Conservation (phyloP, 2,113 vertebrate species). For the Tricholaema leucomelas region DNA sequence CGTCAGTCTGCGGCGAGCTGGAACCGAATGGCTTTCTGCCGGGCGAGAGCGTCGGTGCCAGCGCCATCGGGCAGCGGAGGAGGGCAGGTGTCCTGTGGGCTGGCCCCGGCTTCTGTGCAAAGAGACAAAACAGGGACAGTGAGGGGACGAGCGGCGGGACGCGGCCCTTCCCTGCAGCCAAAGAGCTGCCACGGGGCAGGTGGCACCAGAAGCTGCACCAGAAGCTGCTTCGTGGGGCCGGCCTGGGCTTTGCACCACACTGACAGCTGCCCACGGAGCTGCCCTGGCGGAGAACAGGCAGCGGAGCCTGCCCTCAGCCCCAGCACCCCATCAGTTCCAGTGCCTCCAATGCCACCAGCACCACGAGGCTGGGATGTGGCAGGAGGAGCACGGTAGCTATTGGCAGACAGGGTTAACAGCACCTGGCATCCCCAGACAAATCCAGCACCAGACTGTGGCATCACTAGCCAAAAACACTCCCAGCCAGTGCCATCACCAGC, state of each 20-base stretch:
- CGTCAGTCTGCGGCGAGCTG: slow-evolving; percentile 18
- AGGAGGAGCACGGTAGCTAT: background rate
- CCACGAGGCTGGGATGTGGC: fast-evolving
- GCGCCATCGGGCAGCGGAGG: slow-evolving; percentile 7
- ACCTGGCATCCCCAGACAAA: no score
- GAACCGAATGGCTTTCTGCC: slow-evolving; percentile 59
- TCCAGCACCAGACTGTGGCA: background rate
- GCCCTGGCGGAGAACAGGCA: background rate
- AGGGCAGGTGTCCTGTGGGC: slow-evolving; percentile 57
- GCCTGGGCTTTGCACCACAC: fast-evolving
- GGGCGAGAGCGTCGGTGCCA: slow-evolving; percentile 44
- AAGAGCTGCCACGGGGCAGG: background rate
- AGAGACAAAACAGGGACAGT: slow-evolving; percentile 42
- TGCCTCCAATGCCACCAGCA: background rate
- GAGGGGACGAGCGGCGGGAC: background rate
- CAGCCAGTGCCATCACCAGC: background rate
- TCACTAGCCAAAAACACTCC: background rate
- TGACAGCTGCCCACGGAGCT: background rate
- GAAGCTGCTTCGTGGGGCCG: fast-evolving
- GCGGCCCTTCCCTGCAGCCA: background rate
- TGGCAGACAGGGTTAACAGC: background rate
- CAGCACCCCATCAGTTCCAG: fast-evolving
- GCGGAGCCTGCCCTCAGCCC: background rate
- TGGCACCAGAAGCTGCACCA: fast-evolving
- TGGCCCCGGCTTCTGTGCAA: slow-evolving; percentile 68